These are phyloP conservation scores for Drosophila sordidula DNA, from an alignment of 2,888 invertebrate species.

Conservation along the genomic window DNA sequence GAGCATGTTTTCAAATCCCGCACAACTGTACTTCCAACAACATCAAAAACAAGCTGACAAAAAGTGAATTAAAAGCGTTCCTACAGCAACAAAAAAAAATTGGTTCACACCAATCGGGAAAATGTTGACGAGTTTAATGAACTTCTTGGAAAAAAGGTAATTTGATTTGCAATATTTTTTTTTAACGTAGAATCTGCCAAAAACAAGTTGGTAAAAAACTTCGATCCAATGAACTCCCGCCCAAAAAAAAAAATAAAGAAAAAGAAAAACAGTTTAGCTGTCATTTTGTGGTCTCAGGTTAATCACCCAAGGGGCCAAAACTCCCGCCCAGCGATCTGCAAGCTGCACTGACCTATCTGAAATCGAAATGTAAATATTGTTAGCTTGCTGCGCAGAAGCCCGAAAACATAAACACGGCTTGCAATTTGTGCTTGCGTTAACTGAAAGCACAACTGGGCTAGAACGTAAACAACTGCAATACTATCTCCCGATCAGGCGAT, in stretches of 20 bases:
- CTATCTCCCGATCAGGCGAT: constrained; percentile 39
- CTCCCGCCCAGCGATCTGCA: constrained; percentile 32
- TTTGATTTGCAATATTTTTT: constrained; percentile 41
- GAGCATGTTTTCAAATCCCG: neutral
- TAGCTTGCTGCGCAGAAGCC: constrained; percentile 49
- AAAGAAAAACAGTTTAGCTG: constrained; percentile 18
- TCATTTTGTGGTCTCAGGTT: constrained; percentile 27
- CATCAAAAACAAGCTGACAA: constrained; percentile 4
- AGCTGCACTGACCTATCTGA: constrained; percentile 69
- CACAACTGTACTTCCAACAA: constrained; percentile 3
- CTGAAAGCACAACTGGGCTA: constrained; percentile 22
- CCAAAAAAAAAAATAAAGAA: constrained; percentile 1
- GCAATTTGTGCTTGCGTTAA: constrained; percentile 37
- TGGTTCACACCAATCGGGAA: constrained; percentile 33
- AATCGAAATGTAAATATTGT: constrained; percentile 51
- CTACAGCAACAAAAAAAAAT: constrained; percentile 20
- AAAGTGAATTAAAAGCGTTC: constrained; percentile 19
- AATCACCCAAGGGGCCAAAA: constrained; percentile 33
- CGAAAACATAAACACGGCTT: constrained; percentile 54
- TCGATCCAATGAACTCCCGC: constrained; percentile 54
- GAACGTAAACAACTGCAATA: constrained; percentile 5
- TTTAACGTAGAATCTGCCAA: constrained; percentile 5
- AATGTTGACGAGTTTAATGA: constrained; percentile 54
- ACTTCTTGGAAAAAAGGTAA: constrained; percentile 65
- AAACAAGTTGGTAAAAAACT: constrained; percentile 3